Percentiles rank a stretch among this genome's conserved stretches.
These are phyloP conservation scores for Oophaga sylvatica DNA, from an alignment of 2,797 vertebrate species.

Conservation along the genomic window DNA sequence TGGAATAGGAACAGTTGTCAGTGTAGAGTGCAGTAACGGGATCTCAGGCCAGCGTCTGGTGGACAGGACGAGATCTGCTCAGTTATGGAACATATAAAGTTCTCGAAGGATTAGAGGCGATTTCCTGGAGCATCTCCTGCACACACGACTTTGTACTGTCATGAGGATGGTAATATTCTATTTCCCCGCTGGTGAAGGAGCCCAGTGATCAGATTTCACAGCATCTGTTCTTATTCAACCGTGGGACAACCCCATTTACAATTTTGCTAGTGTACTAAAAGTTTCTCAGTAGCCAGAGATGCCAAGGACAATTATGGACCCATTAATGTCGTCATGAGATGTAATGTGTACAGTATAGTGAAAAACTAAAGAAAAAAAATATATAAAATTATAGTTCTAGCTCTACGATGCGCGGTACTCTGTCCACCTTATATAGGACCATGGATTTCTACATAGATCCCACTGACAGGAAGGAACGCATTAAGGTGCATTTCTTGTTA, in stretches of 20 bases:
- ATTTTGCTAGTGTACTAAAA: no score
- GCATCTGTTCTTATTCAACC: background rate
- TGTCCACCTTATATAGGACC: background rate
- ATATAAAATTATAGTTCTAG: no score
- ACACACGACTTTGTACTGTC: background rate
- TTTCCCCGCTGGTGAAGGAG: background rate
- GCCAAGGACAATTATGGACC: no score
- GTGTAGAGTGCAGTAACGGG: background rate
- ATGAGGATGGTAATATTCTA: background rate
- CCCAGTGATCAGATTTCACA: background rate
- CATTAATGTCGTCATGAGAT: no score
- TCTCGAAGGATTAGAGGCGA: background rate
- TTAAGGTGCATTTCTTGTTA: constrained; percentile 39
- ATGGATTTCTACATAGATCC: background rate
- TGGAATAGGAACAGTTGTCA: constrained; percentile 12
- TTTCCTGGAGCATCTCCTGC: background rate
- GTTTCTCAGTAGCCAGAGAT: no score
- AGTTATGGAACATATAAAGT: background rate
- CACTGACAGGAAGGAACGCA: background rate
- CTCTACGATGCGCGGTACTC: no score
- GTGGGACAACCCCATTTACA: no score
- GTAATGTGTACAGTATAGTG: no score
- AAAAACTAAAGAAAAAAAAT: no score
- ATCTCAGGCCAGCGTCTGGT: background rate
- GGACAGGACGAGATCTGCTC: background rate